Evolutionary conservation across 2,888 invertebrate genomes (phyloP).

Genomic region (Liopterus haemorrhoidalis): DNA sequence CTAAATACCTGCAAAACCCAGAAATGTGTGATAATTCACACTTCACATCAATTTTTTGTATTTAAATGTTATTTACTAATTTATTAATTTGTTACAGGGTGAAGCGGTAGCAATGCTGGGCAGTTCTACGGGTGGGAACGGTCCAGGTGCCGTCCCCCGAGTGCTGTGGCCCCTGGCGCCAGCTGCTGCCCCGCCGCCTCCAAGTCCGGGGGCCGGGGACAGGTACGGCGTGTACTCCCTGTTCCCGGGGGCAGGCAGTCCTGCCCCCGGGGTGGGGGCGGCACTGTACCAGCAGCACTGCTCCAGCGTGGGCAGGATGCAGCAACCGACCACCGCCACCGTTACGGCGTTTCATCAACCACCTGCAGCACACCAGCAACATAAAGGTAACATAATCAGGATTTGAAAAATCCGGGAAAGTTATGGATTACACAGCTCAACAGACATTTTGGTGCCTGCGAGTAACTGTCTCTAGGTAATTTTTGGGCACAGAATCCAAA

Average conservation of each 20-base stretch:
- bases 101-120: conserved; percentile 41
- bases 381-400: conserved; percentile 43
- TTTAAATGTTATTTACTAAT: no score
- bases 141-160: conserved; percentile 42
- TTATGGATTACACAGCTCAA: no score
- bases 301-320: conserved; percentile 43
- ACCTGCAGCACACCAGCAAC: no score
- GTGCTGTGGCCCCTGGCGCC: conserved; percentile 49
- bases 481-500: no score
- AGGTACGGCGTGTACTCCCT: conserved; percentile 65
- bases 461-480: no score
- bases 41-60: no score
- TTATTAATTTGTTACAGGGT: conserved; percentile 33
- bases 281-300: conserved; percentile 45
- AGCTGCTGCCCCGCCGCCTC: conserved; percentile 44
- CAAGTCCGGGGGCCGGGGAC: conserved; percentile 44
- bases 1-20: no score
- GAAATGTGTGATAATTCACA: no score
- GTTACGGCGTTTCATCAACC: conserved; percentile 45
- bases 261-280: conserved; percentile 46
- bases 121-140: conserved; percentile 45
- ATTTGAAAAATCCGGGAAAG: no score
- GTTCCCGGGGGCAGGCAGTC: conserved; percentile 48
- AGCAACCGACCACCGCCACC: no score
- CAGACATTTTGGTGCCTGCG: no score